Evolutionary conservation across 2,113 vertebrate species (phyloP).

Genomic region (Muntiacus reevesi): DNA sequence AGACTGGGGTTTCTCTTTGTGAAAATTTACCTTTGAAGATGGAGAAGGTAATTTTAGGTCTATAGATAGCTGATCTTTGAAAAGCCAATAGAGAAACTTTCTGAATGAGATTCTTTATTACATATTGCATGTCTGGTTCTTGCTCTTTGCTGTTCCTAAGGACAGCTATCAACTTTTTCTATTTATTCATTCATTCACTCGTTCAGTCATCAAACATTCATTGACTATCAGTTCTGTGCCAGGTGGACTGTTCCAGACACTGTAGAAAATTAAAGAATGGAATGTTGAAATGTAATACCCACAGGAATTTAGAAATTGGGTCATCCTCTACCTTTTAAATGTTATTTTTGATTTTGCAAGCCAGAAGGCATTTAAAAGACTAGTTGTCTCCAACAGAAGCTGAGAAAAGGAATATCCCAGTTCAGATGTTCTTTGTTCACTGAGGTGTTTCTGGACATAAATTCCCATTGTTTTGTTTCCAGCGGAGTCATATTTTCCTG

Average conservation of each 20-base stretch:
- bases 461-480: neutral
- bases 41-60: conserved; percentile 46
- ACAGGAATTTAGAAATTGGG: neutral
- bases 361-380: neutral
- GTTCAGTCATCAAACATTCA: conserved; percentile 50
- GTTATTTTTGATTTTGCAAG: conserved; percentile 9
- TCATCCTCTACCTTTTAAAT: conserved; percentile 31
- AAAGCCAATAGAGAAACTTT: conserved; percentile 46
- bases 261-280: conserved; percentile 34
- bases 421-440: neutral
- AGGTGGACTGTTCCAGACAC: conserved; percentile 7
- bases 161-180: neutral
- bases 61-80: conserved; percentile 47
- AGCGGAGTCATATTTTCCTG: neutral
- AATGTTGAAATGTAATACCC: neutral
- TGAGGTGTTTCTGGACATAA: conserved; percentile 5
- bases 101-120: conserved; percentile 28
- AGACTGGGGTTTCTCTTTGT: conserved; percentile 43
- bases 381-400: neutral
- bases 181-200: conserved; percentile 35
- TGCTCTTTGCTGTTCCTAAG: neutral
- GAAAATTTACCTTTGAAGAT: conserved; percentile 49
- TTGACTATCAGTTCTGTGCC: neutral
- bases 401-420: neutral
- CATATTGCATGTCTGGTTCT: neutral